Base-by-base conservation (phyloP, 2,888 invertebrate species). In the Brachylomia viminalis region DNA sequence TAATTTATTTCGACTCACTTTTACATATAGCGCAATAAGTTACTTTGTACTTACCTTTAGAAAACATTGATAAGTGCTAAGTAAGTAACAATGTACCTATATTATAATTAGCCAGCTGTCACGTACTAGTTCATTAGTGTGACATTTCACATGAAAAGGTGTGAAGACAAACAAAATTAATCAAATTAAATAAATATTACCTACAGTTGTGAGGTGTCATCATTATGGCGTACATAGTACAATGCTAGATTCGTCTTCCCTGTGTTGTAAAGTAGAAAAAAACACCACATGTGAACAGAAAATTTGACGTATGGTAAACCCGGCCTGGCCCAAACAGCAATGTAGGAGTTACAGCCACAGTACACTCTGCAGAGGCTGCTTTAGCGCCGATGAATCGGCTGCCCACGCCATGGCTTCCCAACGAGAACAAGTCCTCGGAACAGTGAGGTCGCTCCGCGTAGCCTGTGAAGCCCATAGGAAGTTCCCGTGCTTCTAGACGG, bases 1-100 rank as follows among this genome's bases (percentile, higher is more conserved):
- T 80, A 80, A 80, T 80, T 77, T 72, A 77, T 56, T 80, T 64
- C 33, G 30, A 45, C 73, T 77, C 64, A 71, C 72, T 61, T 77
- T 47, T 72, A 72, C 47, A 17, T 15, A 72, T 49, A 77, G 23
- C 70, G 38, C 54, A 54, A 56, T 72, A 61, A 72, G 30, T 62
- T 20, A 42, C 61, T 49, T 56, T 59, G 20, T 59, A 20, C 17
- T 68, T 47, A 78, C 47, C 11, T 52, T 66, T 30, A 42, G 10
- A 23, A 27, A 78, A 45, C 52, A 38, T n/a, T 47, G 7, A n/a
- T n/a, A n/a, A 49, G 38, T 73, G 6, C 17, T 72, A n/a, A 61
- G 52, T 17, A 54, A 74, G 61, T 75, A 30, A 20, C 15, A 52
- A n/a, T n/a, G n/a, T 23, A 10, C 33, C 20, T 33, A 27, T 45